Evolutionary conservation across 2,888 invertebrate genomes (phyloP).

Genomic region (Agonopterix alstromeriana): DNA sequence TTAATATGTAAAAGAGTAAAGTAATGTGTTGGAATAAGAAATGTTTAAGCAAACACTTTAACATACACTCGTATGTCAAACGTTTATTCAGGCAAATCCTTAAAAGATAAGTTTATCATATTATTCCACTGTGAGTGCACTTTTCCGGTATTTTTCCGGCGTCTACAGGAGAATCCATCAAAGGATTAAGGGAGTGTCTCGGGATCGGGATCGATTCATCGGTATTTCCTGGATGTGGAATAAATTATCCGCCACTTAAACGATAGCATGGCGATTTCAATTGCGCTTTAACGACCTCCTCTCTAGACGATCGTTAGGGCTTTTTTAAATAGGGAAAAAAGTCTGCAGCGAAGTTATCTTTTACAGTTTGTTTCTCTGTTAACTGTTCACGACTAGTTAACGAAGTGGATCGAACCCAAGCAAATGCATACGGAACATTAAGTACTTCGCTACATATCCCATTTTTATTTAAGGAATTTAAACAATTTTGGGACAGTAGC

Average conservation of each 20-base stretch:
- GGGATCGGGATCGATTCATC: constrained; percentile 52
- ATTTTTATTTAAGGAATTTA: no score
- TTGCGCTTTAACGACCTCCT: constrained; percentile 7
- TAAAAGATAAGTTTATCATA: constrained; percentile 33
- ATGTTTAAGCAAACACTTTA: background rate
- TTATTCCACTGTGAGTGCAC: constrained; percentile 50
- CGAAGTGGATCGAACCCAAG: no score
- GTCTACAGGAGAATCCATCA: constrained; percentile 63
- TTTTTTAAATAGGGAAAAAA: no score
- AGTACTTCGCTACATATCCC: no score
- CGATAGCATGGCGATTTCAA: constrained; percentile 44
- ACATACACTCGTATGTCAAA: constrained; percentile 11
- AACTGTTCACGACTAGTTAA: no score
- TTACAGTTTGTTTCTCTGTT: no score
- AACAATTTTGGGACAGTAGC: no score
- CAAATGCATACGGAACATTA: no score
- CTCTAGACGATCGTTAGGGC: no score
- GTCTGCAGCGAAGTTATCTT: no score
- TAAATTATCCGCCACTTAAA: constrained; percentile 66
- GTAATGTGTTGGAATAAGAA: no score
- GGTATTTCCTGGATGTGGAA: constrained; percentile 60
- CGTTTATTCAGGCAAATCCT: constrained; percentile 24
- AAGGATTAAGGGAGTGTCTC: constrained; percentile 65
- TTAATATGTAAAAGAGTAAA: no score
- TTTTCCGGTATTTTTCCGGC: constrained; percentile 50